Evolutionary conservation across 2,797 vertebrate genomes (phyloP).

Genomic region (Micrastur ruficollis): DNA sequence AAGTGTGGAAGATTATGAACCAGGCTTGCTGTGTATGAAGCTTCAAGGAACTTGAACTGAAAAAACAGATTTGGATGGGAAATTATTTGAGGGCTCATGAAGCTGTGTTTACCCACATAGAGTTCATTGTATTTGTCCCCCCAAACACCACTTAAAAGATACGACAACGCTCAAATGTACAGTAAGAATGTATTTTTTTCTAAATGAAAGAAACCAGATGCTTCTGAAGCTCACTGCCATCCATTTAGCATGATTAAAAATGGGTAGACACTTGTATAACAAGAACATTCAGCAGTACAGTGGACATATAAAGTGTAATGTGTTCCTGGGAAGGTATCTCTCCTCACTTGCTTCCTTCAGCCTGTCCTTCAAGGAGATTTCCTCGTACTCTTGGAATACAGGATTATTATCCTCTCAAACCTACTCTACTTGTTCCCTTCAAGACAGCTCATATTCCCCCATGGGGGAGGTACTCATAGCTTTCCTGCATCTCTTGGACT

Average conservation of each 20-base stretch:
- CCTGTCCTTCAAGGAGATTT: background rate
- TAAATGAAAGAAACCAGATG: background rate
- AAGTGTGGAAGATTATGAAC: background rate
- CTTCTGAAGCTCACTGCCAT: background rate
- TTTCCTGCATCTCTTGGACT: background rate
- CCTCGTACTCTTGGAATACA: background rate
- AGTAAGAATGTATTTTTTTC: background rate
- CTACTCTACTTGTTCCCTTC: background rate
- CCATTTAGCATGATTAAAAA: background rate
- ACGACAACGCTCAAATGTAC: background rate
- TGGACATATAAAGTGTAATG: background rate
- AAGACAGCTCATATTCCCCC: fast-evolving
- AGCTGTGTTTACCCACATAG: background rate
- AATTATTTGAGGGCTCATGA: background rate
- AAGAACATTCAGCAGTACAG: background rate
- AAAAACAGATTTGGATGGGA: background rate
- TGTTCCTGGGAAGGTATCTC: background rate
- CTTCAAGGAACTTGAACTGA: background rate
- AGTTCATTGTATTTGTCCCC: background rate
- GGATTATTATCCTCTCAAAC: background rate
- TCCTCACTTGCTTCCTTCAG: background rate
- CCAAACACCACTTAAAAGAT: background rate
- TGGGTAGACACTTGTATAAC: background rate
- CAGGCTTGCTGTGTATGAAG: background rate
- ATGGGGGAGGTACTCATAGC: background rate